Base-by-base conservation (phyloP, 2,888 invertebrate genomes). In the Neocrepidodera transversa region DNA sequence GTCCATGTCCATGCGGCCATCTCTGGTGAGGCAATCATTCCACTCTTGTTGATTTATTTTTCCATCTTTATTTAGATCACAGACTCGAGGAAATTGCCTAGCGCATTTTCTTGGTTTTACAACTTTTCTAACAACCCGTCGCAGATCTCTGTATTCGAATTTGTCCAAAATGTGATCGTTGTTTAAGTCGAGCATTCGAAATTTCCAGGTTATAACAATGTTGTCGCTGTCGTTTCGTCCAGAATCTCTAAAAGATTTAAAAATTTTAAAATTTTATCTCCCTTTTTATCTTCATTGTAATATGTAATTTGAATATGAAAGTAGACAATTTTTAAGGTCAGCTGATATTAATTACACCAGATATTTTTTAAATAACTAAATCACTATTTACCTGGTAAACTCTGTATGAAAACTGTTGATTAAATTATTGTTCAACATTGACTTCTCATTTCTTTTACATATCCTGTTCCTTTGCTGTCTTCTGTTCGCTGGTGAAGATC, bases 41-140 rank as follows among this genome's bases (percentile, higher is more conserved):
- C 96, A 97, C 80, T 97, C 97, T 55, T 84, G 82, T 62, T 86
- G 85, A 26, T 90, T 87, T 64, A 97, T 88, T 71, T 85, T 86
- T 43, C 89, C 87, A 79, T 97, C 91, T 51, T 86, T 84, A 79
- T 95, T 88, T 52, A 87, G 83, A 80, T 97, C 96, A 81, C 97
- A 97, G 70, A 89, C 89, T 67, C 90, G 88, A 14, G 92, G 89
- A 83, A 97, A 96, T 32, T 89, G 88, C 72, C 92, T 89, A 43
- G 95, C 93, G 81, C 97, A 97, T 50, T 91, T 86, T 78, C 90
- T 90, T 32, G 96, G 97, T 74, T 91, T 91, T 52, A 95, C 92
- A 62, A 91, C 89, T 81, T 93, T 93, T 79, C 91, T 93, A 48
- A 95, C 90, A 48, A 94, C 85, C 69, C 90, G 84, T 68, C 90